A percentile compares a stretch with the other conserved stretches of the same genome.
Conservation (phyloP, 2,113 vertebrate genomes). For the Lycocorax pyrrhopterus region DNA sequence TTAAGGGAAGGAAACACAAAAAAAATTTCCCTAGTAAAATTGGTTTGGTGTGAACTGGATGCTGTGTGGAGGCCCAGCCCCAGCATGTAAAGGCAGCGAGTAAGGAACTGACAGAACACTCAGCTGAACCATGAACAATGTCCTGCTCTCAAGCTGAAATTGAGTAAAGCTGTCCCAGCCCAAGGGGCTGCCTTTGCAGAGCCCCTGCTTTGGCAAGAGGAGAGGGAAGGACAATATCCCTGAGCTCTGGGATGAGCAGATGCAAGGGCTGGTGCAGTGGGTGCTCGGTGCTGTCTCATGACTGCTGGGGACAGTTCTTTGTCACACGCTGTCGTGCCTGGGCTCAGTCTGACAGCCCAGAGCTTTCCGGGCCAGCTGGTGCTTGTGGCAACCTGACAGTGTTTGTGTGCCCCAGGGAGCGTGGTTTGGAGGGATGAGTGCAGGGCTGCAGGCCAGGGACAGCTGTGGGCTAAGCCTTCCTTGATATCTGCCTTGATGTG, state of each 20-base stretch:
- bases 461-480: neutral
- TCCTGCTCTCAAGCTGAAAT: neutral
- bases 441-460: neutral
- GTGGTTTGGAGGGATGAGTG: neutral
- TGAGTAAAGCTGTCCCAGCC: neutral
- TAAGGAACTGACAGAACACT: neutral
- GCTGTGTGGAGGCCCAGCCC: neutral
- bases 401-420: neutral
- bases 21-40: neutral
- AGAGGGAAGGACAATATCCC: rapidly evolving
- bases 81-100: neutral
- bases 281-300: neutral
- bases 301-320: neutral
- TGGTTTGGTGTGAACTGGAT: neutral
- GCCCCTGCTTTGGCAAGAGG: neutral
- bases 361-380: neutral
- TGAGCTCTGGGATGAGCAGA: neutral
- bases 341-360: neutral
- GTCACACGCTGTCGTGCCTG: neutral
- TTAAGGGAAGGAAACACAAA: neutral
- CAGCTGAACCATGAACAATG: neutral
- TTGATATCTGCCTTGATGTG: neutral
- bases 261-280: neutral
- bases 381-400: neutral
- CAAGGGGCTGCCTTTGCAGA: neutral